Evolutionary conservation across 1,140 invertebrate species (phyloP).

Genomic region (Papilio polytes): DNA sequence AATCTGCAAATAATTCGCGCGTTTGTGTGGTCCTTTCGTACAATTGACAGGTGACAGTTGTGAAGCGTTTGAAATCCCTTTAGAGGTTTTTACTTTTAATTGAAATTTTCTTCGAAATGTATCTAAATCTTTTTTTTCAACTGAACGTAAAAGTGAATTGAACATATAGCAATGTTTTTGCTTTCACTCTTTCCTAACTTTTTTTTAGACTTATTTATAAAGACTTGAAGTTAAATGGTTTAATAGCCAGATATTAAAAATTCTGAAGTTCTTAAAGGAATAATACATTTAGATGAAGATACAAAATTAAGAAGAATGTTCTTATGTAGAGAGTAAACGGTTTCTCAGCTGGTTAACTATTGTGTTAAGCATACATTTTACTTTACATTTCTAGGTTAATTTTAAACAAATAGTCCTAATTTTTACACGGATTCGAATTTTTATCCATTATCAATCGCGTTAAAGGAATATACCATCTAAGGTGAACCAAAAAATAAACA

Average conservation of each 20-base stretch:
- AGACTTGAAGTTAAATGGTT: not conserved
- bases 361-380: too few relatives aligned
- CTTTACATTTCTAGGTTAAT: not conserved
- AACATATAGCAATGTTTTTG: conserved; percentile 50
- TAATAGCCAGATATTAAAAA: not conserved
- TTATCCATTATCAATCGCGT: conserved; percentile 44
- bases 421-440: not conserved
- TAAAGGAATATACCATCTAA: conserved; percentile 7
- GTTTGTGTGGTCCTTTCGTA: conserved; percentile 72
- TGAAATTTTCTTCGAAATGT: conserved; percentile 46
- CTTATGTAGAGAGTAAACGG: too few relatives aligned
- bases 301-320: too few relatives aligned
- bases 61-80: conserved; percentile 51
- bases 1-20: conserved; percentile 63
- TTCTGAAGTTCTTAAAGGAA: too few relatives aligned
- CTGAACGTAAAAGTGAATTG: conserved; percentile 56
- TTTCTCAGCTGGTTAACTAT: not conserved
- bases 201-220: not conserved
- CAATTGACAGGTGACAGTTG: conserved; percentile 69
- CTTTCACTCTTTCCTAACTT: conserved; percentile 42
- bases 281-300: too few relatives aligned
- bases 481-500: conserved; percentile 47
- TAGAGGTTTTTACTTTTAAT: conserved; percentile 67
- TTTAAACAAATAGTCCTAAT: not conserved
- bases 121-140: conserved; percentile 52